Evolutionary conservation across 2,113 vertebrate genomes (phyloP).

Genomic region (Oxyura jamaicensis): DNA sequence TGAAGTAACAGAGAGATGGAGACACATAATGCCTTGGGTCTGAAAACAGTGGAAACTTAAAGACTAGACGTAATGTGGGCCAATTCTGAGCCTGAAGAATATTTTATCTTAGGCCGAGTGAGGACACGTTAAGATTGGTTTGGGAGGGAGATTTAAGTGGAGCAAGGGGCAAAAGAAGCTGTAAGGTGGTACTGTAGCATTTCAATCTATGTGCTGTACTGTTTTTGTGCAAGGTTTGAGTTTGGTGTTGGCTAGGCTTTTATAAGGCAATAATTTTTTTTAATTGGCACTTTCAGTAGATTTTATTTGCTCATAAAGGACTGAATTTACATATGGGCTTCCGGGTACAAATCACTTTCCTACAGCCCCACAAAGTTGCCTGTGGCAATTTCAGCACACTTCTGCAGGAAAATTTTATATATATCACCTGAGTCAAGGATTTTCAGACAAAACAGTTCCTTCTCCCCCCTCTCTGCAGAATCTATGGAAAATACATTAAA

Average conservation of each 20-base stretch:
- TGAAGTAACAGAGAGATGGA: slow-evolving; percentile 69
- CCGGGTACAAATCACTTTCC: neutral
- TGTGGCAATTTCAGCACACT: neutral
- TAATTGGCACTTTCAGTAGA: slow-evolving; percentile 12
- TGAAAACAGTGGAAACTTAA: slow-evolving; percentile 70
- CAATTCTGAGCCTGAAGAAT: slow-evolving; percentile 60
- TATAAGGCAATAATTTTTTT: neutral
- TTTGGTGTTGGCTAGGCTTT: neutral
- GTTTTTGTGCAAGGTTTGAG: neutral
- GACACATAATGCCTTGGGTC: slow-evolving; percentile 68
- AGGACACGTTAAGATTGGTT: slow-evolving; percentile 40
- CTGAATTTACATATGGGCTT: neutral
- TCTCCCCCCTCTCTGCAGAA: neutral
- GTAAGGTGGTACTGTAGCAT: neutral
- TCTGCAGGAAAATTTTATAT: neutral
- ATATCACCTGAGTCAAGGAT: neutral
- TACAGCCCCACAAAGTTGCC: neutral
- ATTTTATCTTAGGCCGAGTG: slow-evolving; percentile 61
- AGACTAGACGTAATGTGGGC: slow-evolving; percentile 27
- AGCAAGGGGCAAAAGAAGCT: neutral
- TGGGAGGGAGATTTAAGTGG: slow-evolving; percentile 3
- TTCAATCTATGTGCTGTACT: neutral
- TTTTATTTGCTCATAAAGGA: slow-evolving; percentile 16
- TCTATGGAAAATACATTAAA: slow-evolving; percentile 41
- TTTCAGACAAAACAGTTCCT: slow-evolving; percentile 19